Evolutionary conservation across 2,797 vertebrate species (phyloP), one percentile per base, ranked within the genome.

Genomic region (Myotis vivesi): DNA sequence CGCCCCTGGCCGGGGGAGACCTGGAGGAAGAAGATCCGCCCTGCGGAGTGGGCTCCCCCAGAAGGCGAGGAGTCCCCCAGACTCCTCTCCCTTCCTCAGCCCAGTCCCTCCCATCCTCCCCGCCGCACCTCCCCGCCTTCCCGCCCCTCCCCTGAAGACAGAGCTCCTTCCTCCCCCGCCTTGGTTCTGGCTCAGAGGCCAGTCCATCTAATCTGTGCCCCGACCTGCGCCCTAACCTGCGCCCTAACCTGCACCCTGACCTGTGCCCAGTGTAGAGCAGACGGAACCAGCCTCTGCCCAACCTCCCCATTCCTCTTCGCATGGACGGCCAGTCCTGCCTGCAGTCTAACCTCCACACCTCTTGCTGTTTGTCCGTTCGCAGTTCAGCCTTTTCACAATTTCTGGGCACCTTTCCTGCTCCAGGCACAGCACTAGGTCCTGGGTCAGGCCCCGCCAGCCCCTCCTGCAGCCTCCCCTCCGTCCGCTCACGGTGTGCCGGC

Each of bases 1-100:
- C 87, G 33, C 96, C 96, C 94, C 87, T 81, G 91, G 89, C 69
- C 30, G 82, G 82, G 73, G 66, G 86, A 69, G 83, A 89, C 72
- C 86, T 55, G 79, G 44, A 92, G 73, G 76, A 30, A 55, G 87
- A 41, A 46, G 80, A 76, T 22, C 62, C 49, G 22, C 62, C 66
- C 44, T 38, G n/a, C 73, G 28, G 86, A 81, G 73, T 53, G 94
- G 79, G 57, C 83, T 72, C 30, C 84, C 84, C 80, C 15, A 25
- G 46, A 75, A 59, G 55, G 64, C 41, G 33, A 7, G 88, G 85
- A 87, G 89, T 66, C 87, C 83, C 66, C 79, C 51, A 19, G 44
- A 82, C 62, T 91, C 69, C 69, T 71, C 33, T 72, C 3, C 36
- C 79, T 73, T 22, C 55, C 36, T 66, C 64, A 25, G 57, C 64